Conservation (phyloP, 2,797 vertebrate genomes). For the Vespertilio murinus region DNA sequence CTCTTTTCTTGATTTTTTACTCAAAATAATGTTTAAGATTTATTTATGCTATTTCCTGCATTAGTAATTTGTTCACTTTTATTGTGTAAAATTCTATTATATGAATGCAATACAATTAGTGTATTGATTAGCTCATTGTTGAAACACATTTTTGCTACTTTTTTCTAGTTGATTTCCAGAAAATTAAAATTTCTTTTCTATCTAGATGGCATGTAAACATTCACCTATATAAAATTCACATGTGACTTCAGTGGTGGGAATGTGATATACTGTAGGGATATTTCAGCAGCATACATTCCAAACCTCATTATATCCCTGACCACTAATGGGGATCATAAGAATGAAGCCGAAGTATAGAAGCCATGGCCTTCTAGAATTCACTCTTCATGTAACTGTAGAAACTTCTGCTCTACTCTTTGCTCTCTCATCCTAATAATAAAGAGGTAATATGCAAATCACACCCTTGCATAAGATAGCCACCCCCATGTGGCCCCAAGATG, state of each 20-base stretch:
- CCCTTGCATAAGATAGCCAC: too few species aligned
- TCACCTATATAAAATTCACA: neutral
- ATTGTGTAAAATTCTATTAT: neutral
- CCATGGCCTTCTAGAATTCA: neutral
- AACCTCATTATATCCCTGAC: neutral
- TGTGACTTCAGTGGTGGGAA: neutral
- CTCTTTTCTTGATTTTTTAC: neutral
- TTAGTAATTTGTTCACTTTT: neutral
- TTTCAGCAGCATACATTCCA: neutral
- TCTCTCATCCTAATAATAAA: neutral
- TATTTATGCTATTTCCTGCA: neutral
- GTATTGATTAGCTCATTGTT: neutral
- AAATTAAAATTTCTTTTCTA: neutral
- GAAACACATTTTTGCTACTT: neutral
- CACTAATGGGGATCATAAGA: neutral
- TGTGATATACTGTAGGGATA: neutral
- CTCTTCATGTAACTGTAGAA: neutral
- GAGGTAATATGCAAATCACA: too few species aligned
- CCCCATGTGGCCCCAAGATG: too few species aligned
- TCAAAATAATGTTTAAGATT: neutral
- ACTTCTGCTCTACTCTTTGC: neutral
- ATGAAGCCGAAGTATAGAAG: neutral
- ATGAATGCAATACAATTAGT: neutral
- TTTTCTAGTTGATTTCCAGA: neutral
- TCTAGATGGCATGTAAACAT: neutral